phyloP scores from a whole-genome alignment of 53 echinoderm and acorn worm species.

The Temnopleurus reevesii region DNA sequence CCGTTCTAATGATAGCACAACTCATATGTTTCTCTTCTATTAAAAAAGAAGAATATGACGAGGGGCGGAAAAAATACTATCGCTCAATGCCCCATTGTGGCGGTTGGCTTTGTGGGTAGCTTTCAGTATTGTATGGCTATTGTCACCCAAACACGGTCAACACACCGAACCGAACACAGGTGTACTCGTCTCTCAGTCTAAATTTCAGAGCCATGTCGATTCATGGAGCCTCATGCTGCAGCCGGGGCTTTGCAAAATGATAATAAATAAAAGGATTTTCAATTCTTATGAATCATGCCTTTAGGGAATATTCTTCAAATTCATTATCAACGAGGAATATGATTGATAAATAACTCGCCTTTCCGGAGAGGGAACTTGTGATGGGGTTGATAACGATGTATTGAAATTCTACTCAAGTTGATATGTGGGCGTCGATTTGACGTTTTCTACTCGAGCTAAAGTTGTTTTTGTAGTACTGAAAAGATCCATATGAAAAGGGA shows the following conservation, averaged over 20 bases:
- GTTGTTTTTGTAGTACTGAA: neutral
- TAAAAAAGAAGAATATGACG: neutral
- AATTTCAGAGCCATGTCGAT: neutral
- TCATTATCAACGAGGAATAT: conserved; percentile 6
- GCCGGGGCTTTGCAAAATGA: neutral
- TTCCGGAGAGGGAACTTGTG: neutral
- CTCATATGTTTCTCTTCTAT: too few relatives aligned
- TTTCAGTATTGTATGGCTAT: conserved; percentile 24
- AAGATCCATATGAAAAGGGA: neutral
- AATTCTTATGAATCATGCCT: neutral
- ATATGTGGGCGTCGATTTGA: neutral
- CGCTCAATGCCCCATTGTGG: conserved; percentile 33
- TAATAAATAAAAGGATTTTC: too few relatives aligned
- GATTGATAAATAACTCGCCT: conserved; percentile 26
- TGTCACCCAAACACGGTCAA: conserved; percentile 41
- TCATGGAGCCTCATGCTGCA: too few relatives aligned
- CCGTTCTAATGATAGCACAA: too few relatives aligned
- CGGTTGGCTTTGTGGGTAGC: conserved; percentile 35
- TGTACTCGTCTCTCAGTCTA: neutral
- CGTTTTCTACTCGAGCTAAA: neutral
- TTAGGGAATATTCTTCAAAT: neutral
- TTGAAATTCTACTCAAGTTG: neutral
- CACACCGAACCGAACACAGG: conserved; percentile 8
- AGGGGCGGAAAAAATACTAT: conserved; percentile 36
- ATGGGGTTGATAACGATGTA: neutral